Conservation (phyloP, 2,888 invertebrate species). For the Phyto melanocephala region DNA sequence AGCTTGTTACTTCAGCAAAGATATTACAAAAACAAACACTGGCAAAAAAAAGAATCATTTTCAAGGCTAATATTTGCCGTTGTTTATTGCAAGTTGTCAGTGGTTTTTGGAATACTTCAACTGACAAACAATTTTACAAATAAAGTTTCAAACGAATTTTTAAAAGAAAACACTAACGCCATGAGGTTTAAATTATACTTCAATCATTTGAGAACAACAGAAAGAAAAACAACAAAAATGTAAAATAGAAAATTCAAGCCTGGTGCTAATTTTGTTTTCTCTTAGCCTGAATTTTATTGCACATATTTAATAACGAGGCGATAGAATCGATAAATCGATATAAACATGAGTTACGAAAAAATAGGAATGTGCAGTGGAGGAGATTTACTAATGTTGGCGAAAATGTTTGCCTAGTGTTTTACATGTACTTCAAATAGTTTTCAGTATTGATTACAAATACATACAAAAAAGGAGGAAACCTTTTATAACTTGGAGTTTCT, state of each 20-base stretch:
- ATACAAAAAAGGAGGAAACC: too few species aligned
- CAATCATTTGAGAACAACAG: constrained; percentile 44
- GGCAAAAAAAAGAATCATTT: constrained; percentile 36
- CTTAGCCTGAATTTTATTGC: neutral
- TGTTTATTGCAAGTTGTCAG: constrained; percentile 63
- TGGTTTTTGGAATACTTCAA: constrained; percentile 65
- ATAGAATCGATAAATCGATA: constrained; percentile 21
- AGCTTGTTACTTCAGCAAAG: neutral
- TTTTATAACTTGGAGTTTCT: too few species aligned
- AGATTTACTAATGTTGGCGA: too few species aligned
- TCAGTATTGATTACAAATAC: too few species aligned
- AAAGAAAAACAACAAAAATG: neutral
- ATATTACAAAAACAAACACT: neutral
- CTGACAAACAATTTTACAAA: constrained; percentile 50
- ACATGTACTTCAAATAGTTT: too few species aligned
- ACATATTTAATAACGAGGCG: neutral
- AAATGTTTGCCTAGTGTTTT: too few species aligned
- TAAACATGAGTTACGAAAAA: neutral
- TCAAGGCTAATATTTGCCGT: constrained; percentile 62
- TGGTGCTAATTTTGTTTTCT: neutral
- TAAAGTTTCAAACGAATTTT: neutral
- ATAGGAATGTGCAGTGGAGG: neutral
- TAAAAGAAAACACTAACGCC: constrained; percentile 34
- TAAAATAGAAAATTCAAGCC: neutral
- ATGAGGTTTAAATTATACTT: constrained; percentile 53